Percentiles rank a stretch among this genome's conserved stretches.
Conservation (phyloP, 2,113 vertebrate species). For the Willisornis vidua region DNA sequence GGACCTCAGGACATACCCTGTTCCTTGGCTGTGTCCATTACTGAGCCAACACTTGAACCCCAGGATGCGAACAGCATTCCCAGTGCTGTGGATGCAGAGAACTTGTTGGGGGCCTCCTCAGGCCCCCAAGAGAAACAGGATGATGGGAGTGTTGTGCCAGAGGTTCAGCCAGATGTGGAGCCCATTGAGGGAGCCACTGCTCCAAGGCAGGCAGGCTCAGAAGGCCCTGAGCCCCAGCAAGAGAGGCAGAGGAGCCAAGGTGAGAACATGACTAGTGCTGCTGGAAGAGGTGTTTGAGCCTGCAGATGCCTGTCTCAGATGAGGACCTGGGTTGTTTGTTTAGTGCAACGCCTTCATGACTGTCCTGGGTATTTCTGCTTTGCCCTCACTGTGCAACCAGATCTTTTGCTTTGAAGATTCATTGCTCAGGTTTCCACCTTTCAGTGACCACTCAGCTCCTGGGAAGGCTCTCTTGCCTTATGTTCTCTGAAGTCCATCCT, state of each 20-base stretch:
- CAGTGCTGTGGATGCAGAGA: neutral
- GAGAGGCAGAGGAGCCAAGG: conserved; percentile 5
- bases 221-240: neutral
- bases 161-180: neutral
- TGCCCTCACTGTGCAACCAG: neutral
- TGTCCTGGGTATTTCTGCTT: neutral
- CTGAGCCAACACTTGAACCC: neutral
- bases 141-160: neutral
- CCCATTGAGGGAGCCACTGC: neutral
- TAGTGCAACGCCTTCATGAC: neutral
- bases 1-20: neutral
- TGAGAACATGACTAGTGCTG: neutral
- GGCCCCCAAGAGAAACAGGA: neutral
- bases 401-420: neutral
- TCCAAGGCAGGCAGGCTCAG: neutral
- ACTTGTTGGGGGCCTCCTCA: neutral
- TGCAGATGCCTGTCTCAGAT: neutral
- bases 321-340: neutral
- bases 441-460: neutral
- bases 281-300: neutral
- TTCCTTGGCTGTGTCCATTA: neutral
- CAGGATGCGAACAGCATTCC: neutral
- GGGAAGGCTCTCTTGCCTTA: neutral
- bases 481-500: neutral
- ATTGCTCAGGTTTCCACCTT: neutral